Evolutionary conservation across 2,797 vertebrate genomes (phyloP).

Genomic region (Aphelocoma californica): DNA sequence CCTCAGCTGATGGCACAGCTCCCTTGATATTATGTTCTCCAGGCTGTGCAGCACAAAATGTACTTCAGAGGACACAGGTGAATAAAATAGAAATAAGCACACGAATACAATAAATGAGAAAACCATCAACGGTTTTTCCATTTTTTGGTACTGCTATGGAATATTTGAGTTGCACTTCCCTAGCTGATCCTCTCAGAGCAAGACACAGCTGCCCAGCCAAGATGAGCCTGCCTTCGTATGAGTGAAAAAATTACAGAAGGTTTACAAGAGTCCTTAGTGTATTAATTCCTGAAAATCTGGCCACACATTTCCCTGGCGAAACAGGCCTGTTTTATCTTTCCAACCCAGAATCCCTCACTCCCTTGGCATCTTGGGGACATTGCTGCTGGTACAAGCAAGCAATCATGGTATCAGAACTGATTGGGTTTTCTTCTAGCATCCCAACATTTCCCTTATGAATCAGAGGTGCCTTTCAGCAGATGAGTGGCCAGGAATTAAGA

Average conservation of each 20-base stretch:
- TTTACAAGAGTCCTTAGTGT: neutral
- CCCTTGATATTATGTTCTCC: neutral
- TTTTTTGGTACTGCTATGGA: neutral
- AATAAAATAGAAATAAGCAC: neutral
- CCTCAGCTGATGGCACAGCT: neutral
- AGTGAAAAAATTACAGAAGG: neutral
- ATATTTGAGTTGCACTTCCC: neutral
- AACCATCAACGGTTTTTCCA: neutral
- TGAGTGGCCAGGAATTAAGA: neutral
- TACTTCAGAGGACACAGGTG: conserved; percentile 15
- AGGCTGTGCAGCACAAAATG: neutral
- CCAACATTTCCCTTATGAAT: neutral
- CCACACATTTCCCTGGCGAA: neutral
- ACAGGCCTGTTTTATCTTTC: neutral
- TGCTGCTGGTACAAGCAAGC: neutral
- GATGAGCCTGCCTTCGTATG: neutral
- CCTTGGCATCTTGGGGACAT: neutral
- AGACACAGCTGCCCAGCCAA: neutral
- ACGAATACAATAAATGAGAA: conserved; percentile 1
- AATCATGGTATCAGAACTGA: neutral
- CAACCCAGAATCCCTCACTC: neutral
- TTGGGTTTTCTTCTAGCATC: neutral
- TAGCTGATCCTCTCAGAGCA: neutral
- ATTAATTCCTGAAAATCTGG: neutral
- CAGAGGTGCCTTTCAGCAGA: neutral